These are phyloP conservation scores for Tragelaphus strepsiceros DNA, from an alignment of 2,113 vertebrate species.

Conservation along the genomic window DNA sequence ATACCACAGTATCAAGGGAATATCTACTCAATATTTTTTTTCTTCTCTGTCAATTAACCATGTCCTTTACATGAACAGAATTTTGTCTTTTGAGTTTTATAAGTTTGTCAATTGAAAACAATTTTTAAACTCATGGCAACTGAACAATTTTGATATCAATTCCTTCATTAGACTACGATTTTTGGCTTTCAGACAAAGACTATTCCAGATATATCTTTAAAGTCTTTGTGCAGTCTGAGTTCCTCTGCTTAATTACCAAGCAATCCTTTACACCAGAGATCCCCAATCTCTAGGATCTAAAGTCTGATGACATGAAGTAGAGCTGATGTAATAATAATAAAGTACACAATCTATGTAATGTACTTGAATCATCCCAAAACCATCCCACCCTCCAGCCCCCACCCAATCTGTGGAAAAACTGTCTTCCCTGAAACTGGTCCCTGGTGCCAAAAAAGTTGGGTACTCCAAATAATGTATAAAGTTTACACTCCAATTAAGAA, in stretches of 20 bases:
- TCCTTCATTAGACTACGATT: neutral
- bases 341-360: neutral
- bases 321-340: neutral
- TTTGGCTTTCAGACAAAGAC: constrained; percentile 32
- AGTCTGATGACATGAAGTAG: neutral
- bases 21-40: constrained; percentile 55
- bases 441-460: neutral
- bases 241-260: constrained; percentile 7
- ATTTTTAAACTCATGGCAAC: neutral
- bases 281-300: neutral
- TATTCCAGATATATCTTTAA: constrained; percentile 4
- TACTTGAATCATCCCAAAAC: neutral
- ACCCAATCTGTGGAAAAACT: neutral
- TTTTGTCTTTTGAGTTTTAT: constrained; percentile 51
- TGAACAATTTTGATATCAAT: neutral
- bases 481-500: constrained; percentile 1
- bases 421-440: neutral
- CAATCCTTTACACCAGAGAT: neutral
- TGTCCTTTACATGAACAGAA: neutral
- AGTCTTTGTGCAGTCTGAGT: neutral
- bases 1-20: constrained; percentile 44
- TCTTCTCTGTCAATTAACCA: neutral
- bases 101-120: constrained; percentile 48
- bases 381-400: neutral
- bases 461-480: neutral